Base-by-base conservation (phyloP, 2,888 invertebrate genomes). In the Ectropis crepuscularia region DNA sequence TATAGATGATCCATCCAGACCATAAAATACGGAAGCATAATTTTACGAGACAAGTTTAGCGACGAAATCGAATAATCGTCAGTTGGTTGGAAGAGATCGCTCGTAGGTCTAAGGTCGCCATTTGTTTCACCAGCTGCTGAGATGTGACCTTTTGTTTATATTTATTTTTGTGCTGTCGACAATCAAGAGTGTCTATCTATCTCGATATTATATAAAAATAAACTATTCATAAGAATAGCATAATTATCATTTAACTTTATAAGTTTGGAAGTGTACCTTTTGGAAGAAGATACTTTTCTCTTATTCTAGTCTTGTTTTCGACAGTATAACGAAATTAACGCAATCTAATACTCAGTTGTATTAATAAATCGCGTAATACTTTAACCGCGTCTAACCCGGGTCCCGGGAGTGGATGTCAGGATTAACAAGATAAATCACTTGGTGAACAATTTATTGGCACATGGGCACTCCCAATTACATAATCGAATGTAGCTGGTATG, bases 401-500 rank as follows among this genome's bases (percentile, higher is more conserved):
- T 49, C 53, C 53, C 64, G 70, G 64, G 69, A 71, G 72, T 70
- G 66, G 60, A 71, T 72, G 72, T 67, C 72, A 64, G 65, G 68
- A 65, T 55, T 61, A 61, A 60, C 61, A 61, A 69, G 64, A 73
- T 74, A 72, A 76, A 74, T 76, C 73, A 76, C 72, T 68, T 62
- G 53, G 45, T 45, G 67, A 70, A 70, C 75, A 73, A 74, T 76
- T 74, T 74, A 73, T 74, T 71, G 73, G 71, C 72, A 72, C 71
- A 71, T 74, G 70, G 67, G 65, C 65, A 71, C 65, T 70, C 72
- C 74, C 73, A 74, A 74, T 76, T 76, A 76, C 71, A 72, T 62
- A 64, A 73, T 71, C 62, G 68, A 64, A 63, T 71, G 68, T 71
- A 68, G 54, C 62, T 46, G 41, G 53, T 45, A 16, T 37, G 55